Percentiles rank a stretch among this genome's conserved stretches.
Evolutionary conservation across 1,140 invertebrate genomes (phyloP).

Genomic region (Xylocopa sonorina): DNA sequence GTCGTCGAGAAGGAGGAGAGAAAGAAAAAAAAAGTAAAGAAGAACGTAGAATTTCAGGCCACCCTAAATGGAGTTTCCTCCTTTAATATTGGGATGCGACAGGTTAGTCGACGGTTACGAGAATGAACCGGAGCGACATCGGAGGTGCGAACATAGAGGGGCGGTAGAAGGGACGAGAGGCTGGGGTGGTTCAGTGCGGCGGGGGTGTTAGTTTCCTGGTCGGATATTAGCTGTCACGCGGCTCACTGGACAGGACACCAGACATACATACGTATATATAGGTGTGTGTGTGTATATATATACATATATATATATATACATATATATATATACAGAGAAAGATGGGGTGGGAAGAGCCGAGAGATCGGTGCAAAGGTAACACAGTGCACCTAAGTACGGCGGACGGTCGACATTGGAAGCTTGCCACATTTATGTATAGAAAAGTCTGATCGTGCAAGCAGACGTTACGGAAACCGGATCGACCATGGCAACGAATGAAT

Average conservation of each 20-base stretch:
- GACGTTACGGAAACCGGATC: conserved; percentile 62
- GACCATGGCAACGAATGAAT: conserved; percentile 50
- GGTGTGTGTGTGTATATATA: too few species aligned
- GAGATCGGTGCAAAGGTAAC: conserved; percentile 66
- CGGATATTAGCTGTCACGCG: conserved; percentile 82
- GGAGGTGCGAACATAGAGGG: conserved; percentile 45
- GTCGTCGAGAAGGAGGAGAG: too few species aligned
- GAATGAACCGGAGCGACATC: conserved; percentile 37
- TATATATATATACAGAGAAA: background rate
- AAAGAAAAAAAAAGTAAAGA: too few species aligned
- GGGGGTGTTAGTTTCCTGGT: conserved; percentile 80
- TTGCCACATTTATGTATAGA: conserved; percentile 71
- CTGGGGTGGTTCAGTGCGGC: conserved; percentile 37
- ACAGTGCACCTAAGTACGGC: conserved; percentile 59
- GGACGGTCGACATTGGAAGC: conserved; percentile 63
- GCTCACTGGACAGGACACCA: conserved; percentile 79
- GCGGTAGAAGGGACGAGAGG: conserved; percentile 13
- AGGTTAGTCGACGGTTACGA: conserved; percentile 56
- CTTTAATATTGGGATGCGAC: conserved; percentile 64
- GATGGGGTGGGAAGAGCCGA: too few species aligned
- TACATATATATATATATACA: too few species aligned
- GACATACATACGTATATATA: conserved; percentile 62
- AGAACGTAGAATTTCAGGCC: background rate
- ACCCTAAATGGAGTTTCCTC: conserved; percentile 59
- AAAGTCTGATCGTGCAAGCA: conserved; percentile 62